A percentile compares a stretch with the other conserved stretches of the same genome.
phyloP scores from a whole-genome alignment of 2,797 vertebrate genomes.

The Falco biarmicus region DNA sequence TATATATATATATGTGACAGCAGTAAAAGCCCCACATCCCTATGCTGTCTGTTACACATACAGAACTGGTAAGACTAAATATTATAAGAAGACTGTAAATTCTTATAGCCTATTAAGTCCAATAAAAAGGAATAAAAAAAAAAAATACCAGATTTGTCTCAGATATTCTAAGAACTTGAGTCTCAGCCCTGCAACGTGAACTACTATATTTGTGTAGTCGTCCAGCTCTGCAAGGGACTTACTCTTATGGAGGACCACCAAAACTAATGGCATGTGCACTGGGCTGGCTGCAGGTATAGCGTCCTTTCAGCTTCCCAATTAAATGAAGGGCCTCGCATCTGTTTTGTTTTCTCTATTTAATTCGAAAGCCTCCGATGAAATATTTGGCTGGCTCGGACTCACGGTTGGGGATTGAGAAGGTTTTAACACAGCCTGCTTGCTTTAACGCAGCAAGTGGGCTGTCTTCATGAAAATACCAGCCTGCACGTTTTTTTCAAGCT shows the following conservation, averaged over 20 bases:
- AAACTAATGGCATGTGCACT: background rate
- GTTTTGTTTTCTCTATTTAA: background rate
- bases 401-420: background rate
- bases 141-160: background rate
- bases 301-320: background rate
- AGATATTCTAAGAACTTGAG: background rate
- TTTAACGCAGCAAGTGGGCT: background rate
- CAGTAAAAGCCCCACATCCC: background rate
- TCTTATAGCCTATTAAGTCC: background rate
- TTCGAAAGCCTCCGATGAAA: background rate
- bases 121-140: background rate
- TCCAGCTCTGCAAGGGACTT: background rate
- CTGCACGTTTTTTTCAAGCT: background rate
- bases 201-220: background rate
- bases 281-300: background rate
- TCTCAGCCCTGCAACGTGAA: background rate
- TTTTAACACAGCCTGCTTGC: background rate
- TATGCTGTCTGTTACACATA: background rate
- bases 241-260: background rate
- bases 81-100: background rate
- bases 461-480: background rate
- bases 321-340: background rate
- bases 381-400: background rate
- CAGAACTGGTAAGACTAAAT: background rate
- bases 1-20: too few species aligned